Evolutionary conservation across 2,888 invertebrate genomes (phyloP).

Genomic region (Margaritifera margaritifera): DNA sequence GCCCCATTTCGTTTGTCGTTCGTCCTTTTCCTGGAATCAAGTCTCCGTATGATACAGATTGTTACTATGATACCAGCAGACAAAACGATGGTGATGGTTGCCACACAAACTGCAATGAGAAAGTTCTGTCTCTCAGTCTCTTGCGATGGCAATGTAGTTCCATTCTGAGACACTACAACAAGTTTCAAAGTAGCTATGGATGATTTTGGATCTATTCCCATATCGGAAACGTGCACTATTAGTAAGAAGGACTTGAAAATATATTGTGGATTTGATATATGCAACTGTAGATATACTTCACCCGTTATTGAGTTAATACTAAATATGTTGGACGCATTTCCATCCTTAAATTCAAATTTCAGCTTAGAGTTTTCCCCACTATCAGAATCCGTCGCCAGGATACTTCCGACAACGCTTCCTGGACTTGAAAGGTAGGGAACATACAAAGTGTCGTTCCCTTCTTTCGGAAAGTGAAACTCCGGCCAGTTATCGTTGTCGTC

Average conservation of each 20-base stretch:
- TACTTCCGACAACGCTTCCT: constrained; percentile 38
- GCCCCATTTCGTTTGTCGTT: constrained; percentile 28
- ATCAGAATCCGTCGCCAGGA: constrained; percentile 54
- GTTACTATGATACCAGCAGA: constrained; percentile 43
- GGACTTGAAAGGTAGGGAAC: constrained; percentile 43
- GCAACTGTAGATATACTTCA: constrained; percentile 40
- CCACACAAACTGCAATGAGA: constrained; percentile 40
- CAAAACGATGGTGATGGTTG: constrained; percentile 39
- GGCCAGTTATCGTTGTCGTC: constrained; percentile 67
- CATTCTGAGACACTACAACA: constrained; percentile 24
- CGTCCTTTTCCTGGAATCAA: constrained; percentile 27
- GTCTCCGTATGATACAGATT: constrained; percentile 42
- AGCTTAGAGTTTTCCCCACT: constrained; percentile 48
- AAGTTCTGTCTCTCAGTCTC: constrained; percentile 31
- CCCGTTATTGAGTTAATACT: constrained; percentile 47
- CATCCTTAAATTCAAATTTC: constrained; percentile 42
- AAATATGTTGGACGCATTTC: constrained; percentile 49
- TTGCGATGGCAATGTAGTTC: constrained; percentile 8
- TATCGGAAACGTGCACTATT: constrained; percentile 33
- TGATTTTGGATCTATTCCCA: constrained; percentile 21
- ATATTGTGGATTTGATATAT: constrained; percentile 23
- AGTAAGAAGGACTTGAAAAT: constrained; percentile 31
- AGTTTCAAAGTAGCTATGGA: constrained; percentile 29
- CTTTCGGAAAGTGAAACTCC: constrained; percentile 50
- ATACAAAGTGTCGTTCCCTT: constrained; percentile 50